Percentiles rank a stretch among this genome's conserved stretches.
Evolutionary conservation across 2,888 invertebrate genomes (phyloP).

Genomic region (Acrobeloides nanus): DNA sequence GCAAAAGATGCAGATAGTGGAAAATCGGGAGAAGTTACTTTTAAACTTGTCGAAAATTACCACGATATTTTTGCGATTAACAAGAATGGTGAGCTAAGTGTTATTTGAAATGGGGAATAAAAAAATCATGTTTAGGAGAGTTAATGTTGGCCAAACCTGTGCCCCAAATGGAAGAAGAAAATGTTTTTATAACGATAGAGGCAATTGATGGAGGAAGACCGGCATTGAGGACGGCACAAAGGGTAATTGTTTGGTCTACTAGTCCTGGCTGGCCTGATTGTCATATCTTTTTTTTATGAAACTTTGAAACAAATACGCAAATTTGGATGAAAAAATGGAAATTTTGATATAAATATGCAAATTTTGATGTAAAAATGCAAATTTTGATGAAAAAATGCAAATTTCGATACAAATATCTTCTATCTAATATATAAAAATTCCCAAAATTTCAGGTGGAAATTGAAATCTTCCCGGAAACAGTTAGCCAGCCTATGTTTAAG

Average conservation of each 20-base stretch:
- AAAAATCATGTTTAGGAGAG: slow-evolving; percentile 11
- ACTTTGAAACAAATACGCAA: too few species aligned
- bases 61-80: slow-evolving; percentile 26
- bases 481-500: slow-evolving; percentile 19
- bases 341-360: not conserved
- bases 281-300: too few species aligned
- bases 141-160: slow-evolving; percentile 17
- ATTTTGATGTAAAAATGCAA: slow-evolving; percentile 2
- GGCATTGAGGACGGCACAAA: slow-evolving; percentile 26
- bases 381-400: not conserved
- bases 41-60: slow-evolving; percentile 24
- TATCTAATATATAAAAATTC: slow-evolving; percentile 1
- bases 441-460: slow-evolving; percentile 13
- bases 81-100: slow-evolving; percentile 11
- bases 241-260: too few species aligned
- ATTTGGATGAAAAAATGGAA: too few species aligned
- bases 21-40: slow-evolving; percentile 23
- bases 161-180: slow-evolving; percentile 16
- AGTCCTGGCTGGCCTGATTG: too few species aligned
- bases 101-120: not conserved
- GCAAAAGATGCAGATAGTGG: slow-evolving; percentile 35
- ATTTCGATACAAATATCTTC: not conserved
- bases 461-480: slow-evolving; percentile 22
- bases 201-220: slow-evolving; percentile 41
- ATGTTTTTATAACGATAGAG: slow-evolving; percentile 22